Conservation (phyloP, 2,888 invertebrate species). For the Melieria omissa region DNA sequence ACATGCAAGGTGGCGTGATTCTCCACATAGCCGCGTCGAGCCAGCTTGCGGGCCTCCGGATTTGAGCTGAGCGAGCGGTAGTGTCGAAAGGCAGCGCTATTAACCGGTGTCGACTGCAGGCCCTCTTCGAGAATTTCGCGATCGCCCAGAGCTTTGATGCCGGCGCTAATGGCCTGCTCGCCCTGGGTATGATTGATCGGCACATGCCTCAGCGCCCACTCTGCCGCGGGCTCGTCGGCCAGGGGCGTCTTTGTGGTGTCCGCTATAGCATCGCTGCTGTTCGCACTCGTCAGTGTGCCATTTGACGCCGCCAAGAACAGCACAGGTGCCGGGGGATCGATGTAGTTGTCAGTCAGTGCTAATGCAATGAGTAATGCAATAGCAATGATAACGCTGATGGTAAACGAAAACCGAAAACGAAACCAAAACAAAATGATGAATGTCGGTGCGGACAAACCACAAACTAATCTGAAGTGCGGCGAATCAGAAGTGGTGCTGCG, state of each 20-base stretch:
- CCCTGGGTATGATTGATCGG: constrained; percentile 44
- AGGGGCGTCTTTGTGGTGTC: constrained; percentile 49
- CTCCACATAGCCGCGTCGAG: constrained; percentile 75
- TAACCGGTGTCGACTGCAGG: constrained; percentile 66
- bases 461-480: too few species aligned
- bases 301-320: constrained; percentile 44
- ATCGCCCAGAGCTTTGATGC: constrained; percentile 71
- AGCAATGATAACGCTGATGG: constrained; percentile 54
- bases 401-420: not conserved
- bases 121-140: constrained; percentile 71
- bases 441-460: too few species aligned
- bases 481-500: too few species aligned
- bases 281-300: constrained; percentile 18
- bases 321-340: constrained; percentile 28
- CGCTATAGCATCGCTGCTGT: constrained; percentile 37
- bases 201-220: constrained; percentile 51
- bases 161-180: constrained; percentile 69
- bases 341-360: constrained; percentile 37
- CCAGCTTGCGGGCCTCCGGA: constrained; percentile 71
- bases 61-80: constrained; percentile 77
- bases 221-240: constrained; percentile 52
- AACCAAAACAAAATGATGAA: too few species aligned
- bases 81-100: constrained; percentile 77
- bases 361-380: constrained; percentile 52
- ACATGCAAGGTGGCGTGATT: constrained; percentile 76